Percentiles rank a stretch among this genome's conserved stretches.
These are phyloP conservation scores for Campylorhamphus procurvoides DNA, from an alignment of 2,113 vertebrate species.

Conservation along the genomic window DNA sequence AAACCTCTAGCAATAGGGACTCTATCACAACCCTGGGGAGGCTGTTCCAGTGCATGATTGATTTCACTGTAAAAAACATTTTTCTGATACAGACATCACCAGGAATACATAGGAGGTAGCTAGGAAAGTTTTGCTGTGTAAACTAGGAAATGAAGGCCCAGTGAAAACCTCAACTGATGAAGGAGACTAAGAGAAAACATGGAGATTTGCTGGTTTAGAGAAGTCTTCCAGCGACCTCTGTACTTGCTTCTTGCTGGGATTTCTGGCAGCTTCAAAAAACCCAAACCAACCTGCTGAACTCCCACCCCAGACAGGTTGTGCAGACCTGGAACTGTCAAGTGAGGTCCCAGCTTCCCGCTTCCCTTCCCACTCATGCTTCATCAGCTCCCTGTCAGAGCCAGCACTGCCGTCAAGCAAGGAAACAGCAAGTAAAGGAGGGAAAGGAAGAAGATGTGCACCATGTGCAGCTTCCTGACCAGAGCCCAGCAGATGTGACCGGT, in stretches of 20 bases:
- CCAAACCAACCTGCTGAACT: neutral
- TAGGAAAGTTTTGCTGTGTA: neutral
- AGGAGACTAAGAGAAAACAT: neutral
- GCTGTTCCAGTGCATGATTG: neutral
- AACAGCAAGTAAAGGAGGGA: neutral
- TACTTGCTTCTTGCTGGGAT: neutral
- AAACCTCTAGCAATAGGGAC: neutral
- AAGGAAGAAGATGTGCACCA: neutral
- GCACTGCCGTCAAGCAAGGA: fast-evolving
- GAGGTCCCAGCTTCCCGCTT: fast-evolving
- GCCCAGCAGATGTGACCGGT: neutral
- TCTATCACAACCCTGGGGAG: neutral
- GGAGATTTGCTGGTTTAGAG: neutral
- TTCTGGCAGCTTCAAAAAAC: neutral
- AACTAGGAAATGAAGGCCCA: neutral
- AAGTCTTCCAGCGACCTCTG: neutral
- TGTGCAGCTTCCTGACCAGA: neutral
- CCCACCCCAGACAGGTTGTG: neutral
- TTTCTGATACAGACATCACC: neutral
- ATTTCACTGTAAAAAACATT: neutral
- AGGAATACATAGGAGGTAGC: neutral
- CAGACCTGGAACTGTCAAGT: neutral
- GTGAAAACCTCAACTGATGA: neutral
- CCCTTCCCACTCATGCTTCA: neutral
- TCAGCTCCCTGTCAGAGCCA: neutral